These are phyloP conservation scores for Passerculus sandwichensis DNA, from an alignment of 2,797 vertebrate species.

Conservation along the genomic window DNA sequence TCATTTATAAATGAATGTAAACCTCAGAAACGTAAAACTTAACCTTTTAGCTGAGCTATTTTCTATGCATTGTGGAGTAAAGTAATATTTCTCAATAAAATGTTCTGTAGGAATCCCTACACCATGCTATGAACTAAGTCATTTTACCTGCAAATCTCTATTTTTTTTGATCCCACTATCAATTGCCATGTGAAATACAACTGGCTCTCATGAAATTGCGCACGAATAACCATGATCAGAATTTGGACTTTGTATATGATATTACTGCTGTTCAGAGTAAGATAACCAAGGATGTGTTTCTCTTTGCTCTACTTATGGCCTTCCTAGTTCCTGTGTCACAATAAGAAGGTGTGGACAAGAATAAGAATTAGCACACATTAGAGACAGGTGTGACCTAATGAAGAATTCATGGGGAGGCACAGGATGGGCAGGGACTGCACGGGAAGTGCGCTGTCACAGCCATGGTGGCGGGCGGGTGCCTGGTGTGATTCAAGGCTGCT, in stretches of 20 bases:
- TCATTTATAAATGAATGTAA: background rate
- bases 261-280: background rate
- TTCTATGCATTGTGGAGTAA: background rate
- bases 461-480: fast-evolving
- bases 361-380: background rate
- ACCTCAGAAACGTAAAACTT: background rate
- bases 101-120: background rate
- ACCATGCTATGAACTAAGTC: background rate
- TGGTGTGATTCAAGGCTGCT: background rate
- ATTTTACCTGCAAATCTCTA: background rate
- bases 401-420: background rate
- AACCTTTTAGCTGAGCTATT: background rate
- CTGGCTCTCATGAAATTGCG: background rate
- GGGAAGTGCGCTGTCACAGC: background rate
- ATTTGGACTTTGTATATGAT: background rate
- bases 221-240: background rate
- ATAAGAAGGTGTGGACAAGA: background rate
- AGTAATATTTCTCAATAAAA: background rate
- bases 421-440: background rate
- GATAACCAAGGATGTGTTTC: background rate
- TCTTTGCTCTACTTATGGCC: background rate
- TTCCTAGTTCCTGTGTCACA: background rate
- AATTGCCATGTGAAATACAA: background rate
- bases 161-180: background rate
- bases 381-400: background rate